Evolutionary conservation across 92 coral and sea anemone species (phyloP), one percentile per base, ranked within the genome.

Genomic region (Phenganax subtilis): DNA sequence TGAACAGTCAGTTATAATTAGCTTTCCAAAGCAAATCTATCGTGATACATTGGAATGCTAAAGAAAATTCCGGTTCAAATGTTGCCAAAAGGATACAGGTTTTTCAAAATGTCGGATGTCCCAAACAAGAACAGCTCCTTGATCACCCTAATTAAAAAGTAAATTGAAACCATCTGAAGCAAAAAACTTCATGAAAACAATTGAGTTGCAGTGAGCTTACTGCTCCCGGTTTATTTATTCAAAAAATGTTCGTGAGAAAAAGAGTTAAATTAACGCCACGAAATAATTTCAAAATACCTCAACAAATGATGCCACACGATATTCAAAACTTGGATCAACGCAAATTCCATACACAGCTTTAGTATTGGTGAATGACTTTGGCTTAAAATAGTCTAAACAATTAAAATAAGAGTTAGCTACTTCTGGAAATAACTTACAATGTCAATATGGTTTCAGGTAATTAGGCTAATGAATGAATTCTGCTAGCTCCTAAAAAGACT

Each of bases 261-360:
- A 37, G 47, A 37, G 47, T 37, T 1, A 37, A 37, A 37, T 37
- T 37, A 5, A 37, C 47, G 5, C 47, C 47, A 37, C 25, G 5
- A 37, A 37, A 37, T 5, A 37, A 37, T 20, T 10, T 55, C 7
- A 53, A 7, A 17, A 56, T 83, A 94, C 99, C 90, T 90, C 97
- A 76, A 91, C 85, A 87, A 92, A 96, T 7, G 97, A 96, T 15
- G 97, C 98, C 57, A 94, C 92, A 80, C 91, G 85, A 81, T 94
- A 88, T 73, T 90, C 98, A 81, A 84, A 68, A 68, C 86, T 87
- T 17, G 98, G 98, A 79, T 94, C 97, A 51, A 92, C 97, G 77
- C 92, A 90, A 51, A 94, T 89, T 64, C 98, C 98, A 87, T 83
- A 85, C 7, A 94, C 93, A 10, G 98, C 98, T 73, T 90, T 94